These are phyloP conservation scores for Hylyphantes graminicola DNA, from an alignment of 1,140 invertebrate species.

Conservation along the genomic window DNA sequence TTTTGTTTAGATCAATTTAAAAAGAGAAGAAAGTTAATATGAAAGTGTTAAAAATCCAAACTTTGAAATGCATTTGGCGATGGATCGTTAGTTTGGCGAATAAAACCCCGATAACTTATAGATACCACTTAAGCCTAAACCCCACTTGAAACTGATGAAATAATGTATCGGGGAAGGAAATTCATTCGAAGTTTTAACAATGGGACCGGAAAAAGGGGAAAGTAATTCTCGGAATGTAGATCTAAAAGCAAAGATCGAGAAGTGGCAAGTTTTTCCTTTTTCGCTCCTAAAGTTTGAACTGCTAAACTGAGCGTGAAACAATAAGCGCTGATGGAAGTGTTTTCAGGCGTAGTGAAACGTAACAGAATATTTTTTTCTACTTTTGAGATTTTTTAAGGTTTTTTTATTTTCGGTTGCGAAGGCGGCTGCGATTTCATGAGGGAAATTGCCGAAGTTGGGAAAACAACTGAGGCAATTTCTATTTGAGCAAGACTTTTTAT, in stretches of 20 bases:
- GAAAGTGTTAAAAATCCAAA: too few species aligned
- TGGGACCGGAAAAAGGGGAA: slow-evolving; percentile 29
- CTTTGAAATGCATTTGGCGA: too few species aligned
- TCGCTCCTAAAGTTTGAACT: slow-evolving; percentile 46
- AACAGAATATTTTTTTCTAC: slow-evolving; percentile 27
- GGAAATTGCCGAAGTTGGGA: slow-evolving; percentile 42
- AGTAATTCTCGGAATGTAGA: slow-evolving; percentile 56
- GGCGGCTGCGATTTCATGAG: slow-evolving; percentile 42
- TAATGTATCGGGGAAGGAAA: slow-evolving; percentile 33
- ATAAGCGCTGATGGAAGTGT: slow-evolving; percentile 50
- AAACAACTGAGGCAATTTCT: slow-evolving; percentile 46
- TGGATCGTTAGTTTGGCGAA: too few species aligned
- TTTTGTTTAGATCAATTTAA: too few species aligned
- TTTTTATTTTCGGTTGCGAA: slow-evolving; percentile 40
- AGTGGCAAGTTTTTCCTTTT: slow-evolving; percentile 29
- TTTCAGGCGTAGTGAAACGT: slow-evolving; percentile 45
- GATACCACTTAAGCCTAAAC: slow-evolving; percentile 32
- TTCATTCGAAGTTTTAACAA: slow-evolving; percentile 44
- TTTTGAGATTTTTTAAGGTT: background rate
- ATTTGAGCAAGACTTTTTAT: slow-evolving; percentile 29
- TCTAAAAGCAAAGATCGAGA: slow-evolving; percentile 25
- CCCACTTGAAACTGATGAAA: slow-evolving; percentile 36
- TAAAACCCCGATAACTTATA: background rate
- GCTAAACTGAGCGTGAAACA: slow-evolving; percentile 54
- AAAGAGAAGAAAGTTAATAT: too few species aligned